A percentile compares a stretch with the other conserved stretches of the same genome.
phyloP scores from a whole-genome alignment of 2,888 invertebrate species.

The Melipona beecheii region DNA sequence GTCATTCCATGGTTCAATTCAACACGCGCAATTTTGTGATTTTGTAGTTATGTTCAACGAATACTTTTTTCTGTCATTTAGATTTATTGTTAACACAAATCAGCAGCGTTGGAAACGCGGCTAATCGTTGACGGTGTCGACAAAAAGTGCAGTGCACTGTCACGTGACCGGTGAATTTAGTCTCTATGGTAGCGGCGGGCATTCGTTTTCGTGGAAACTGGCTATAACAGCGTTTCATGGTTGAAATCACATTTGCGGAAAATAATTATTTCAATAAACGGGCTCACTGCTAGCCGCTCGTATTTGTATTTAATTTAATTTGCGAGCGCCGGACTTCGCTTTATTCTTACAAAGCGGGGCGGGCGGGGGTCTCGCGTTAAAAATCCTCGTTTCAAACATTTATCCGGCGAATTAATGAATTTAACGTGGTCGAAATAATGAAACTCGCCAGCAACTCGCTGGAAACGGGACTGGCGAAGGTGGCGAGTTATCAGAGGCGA shows the following conservation, averaged over 20 bases:
- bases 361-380: not conserved
- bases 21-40: not conserved
- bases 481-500: constrained; percentile 43
- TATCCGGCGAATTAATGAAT: not conserved
- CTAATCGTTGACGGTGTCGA: constrained; percentile 28
- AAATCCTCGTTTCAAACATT: not conserved
- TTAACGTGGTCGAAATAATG: constrained; percentile 6
- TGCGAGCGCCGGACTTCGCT: not conserved
- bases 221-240: not conserved
- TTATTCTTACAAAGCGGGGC: not conserved
- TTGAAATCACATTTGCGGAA: not conserved
- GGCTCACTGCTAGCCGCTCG: not conserved
- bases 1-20: not conserved
- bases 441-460: not conserved
- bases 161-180: constrained; percentile 35
- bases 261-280: not conserved
- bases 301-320: not conserved
- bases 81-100: constrained; percentile 33
- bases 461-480: constrained; percentile 29
- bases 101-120: constrained; percentile 8
- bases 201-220: constrained; percentile 7
- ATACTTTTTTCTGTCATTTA: not conserved
- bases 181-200: not conserved
- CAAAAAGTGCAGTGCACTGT: constrained; percentile 25
- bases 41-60: constrained; percentile 1